Evolutionary conservation across 2,888 invertebrate genomes (phyloP).

Genomic region (Argynnis bischoffii): DNA sequence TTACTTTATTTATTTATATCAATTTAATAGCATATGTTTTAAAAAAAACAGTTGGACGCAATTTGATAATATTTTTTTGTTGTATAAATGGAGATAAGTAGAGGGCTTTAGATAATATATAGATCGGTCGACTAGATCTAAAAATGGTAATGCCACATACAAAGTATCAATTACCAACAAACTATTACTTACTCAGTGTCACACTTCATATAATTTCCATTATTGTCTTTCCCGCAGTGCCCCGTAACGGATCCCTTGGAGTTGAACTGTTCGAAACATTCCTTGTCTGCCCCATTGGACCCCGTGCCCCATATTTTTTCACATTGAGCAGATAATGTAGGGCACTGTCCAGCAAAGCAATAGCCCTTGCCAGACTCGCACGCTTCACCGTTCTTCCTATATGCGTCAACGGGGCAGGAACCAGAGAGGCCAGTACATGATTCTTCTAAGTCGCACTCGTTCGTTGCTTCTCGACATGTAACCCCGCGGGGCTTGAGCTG

Average conservation of each 20-base stretch:
- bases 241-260: conserved; percentile 97
- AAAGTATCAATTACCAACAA: neutral
- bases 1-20: too few relatives aligned
- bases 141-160: neutral
- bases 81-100: too few relatives aligned
- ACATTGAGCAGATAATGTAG: conserved; percentile 93
- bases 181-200: conserved; percentile 87
- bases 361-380: conserved; percentile 90
- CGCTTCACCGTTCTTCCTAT: conserved; percentile 95
- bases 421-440: conserved; percentile 94
- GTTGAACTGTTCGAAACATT: conserved; percentile 97
- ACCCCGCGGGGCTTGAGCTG: conserved; percentile 89
- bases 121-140: too few relatives aligned
- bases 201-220: conserved; percentile 92
- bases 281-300: conserved; percentile 89
- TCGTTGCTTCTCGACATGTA: conserved; percentile 91
- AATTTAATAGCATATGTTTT: too few relatives aligned
- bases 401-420: conserved; percentile 93
- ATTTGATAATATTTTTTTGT: too few relatives aligned
- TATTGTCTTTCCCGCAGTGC: conserved; percentile 93
- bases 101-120: too few relatives aligned
- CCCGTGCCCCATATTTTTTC: conserved; percentile 96
- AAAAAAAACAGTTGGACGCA: too few relatives aligned
- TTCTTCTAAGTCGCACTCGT: conserved; percentile 98
- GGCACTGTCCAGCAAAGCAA: conserved; percentile 96